phyloP scores from a whole-genome alignment of 2,797 vertebrate species.

The Poeciliopsis infans region DNA sequence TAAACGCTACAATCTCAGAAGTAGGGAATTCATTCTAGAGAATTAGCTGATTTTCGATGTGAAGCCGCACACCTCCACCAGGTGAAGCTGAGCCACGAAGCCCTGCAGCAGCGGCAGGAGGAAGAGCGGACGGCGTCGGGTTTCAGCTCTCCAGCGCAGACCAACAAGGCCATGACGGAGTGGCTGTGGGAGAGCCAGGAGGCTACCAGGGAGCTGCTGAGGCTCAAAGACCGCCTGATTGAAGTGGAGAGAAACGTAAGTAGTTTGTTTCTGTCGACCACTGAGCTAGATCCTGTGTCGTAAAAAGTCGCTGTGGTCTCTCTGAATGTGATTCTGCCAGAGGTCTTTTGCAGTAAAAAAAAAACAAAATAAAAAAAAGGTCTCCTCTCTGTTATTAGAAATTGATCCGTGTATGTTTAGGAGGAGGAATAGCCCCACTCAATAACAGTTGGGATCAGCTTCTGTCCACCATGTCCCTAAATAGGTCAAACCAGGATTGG shows the following conservation, averaged over 20 bases:
- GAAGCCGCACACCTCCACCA: conserved; percentile 49
- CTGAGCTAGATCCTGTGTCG: neutral
- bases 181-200: conserved; percentile 92
- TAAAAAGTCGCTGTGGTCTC: neutral
- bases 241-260: conserved; percentile 94
- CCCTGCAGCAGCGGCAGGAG: conserved; percentile 90
- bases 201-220: conserved; percentile 89
- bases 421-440: neutral
- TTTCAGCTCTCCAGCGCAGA: conserved; percentile 50
- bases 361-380: neutral
- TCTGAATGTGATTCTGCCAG: neutral
- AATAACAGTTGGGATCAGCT: neutral
- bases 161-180: conserved; percentile 66
- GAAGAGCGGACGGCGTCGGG: conserved; percentile 75
- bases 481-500: conserved; percentile 10
- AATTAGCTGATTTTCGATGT: neutral
- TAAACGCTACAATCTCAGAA: neutral
- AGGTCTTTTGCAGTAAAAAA: neutral
- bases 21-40: neutral
- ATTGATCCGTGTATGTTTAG: neutral
- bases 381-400: neutral
- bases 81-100: conserved; percentile 93
- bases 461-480: neutral
- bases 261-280: neutral
- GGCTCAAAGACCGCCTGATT: conserved; percentile 92